These are phyloP conservation scores for Protobothrops flavoviridis DNA, from an alignment of 2,113 vertebrate genomes.

Conservation along the genomic window DNA sequence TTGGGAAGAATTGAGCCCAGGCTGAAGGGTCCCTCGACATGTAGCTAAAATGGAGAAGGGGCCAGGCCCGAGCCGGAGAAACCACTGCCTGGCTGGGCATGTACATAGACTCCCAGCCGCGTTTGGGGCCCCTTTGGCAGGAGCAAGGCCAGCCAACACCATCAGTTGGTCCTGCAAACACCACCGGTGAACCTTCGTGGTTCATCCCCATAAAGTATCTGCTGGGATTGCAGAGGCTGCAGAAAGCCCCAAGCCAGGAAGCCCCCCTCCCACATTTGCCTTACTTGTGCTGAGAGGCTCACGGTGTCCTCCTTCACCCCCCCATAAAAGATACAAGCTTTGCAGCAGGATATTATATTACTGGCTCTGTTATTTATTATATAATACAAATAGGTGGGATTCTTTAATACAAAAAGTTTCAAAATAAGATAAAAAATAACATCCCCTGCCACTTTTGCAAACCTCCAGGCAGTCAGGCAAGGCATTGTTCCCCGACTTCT, in stretches of 20 bases:
- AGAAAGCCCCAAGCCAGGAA: not conserved
- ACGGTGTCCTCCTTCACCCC: no score
- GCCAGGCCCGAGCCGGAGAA: not conserved
- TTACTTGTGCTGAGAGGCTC: not conserved
- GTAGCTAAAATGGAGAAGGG: not conserved
- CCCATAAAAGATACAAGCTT: not conserved
- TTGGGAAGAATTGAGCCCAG: not conserved
- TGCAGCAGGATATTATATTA: conserved; percentile 9
- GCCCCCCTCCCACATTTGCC: not conserved
- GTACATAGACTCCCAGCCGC: not conserved
- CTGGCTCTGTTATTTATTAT: conserved; percentile 18
- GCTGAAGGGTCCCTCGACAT: not conserved
- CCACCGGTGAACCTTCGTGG: not conserved
- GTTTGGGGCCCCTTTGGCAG: not conserved
- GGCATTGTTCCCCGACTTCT: not conserved
- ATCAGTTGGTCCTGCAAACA: not conserved
- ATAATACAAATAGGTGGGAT: conserved; percentile 29
- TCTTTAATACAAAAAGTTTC: conserved; percentile 31
- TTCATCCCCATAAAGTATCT: not conserved
- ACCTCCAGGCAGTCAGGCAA: not conserved
- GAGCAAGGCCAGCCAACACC: not conserved
- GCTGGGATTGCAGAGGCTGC: not conserved
- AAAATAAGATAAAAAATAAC: conserved; percentile 33
- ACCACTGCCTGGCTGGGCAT: not conserved
- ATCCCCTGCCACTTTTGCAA: not conserved